Evolutionary conservation across 1,140 invertebrate species (phyloP).

Genomic region (Drosophila rufa): DNA sequence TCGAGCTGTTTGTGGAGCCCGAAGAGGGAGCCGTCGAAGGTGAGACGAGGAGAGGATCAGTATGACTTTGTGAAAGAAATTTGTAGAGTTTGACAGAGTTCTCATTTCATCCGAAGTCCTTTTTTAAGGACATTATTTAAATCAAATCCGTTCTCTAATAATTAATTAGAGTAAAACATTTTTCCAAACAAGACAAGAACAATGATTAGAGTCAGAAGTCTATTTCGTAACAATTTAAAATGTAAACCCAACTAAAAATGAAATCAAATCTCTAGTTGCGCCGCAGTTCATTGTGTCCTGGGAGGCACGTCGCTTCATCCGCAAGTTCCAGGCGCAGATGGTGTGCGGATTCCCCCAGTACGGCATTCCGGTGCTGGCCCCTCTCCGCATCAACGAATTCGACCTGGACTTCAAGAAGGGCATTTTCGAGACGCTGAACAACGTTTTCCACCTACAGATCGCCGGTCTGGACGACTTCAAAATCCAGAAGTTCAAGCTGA

Average conservation of each 20-base stretch:
- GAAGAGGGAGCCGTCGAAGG: constrained; percentile 62
- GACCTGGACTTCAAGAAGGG: constrained; percentile 64
- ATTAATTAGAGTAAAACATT: not conserved
- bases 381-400: constrained; percentile 62
- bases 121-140: not conserved
- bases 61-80: not conserved
- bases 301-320: constrained; percentile 76
- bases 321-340: constrained; percentile 78
- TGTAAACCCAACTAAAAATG: not conserved
- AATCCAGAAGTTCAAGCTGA: constrained; percentile 74
- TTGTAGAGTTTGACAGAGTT: not conserved
- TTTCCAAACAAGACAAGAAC: too few relatives aligned
- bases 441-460: constrained; percentile 72
- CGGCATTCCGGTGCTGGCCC: constrained; percentile 76
- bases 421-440: constrained; percentile 75
- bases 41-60: constrained; percentile 37
- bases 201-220: not conserved
- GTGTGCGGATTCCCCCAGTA: constrained; percentile 71
- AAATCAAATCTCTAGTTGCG: constrained; percentile 41
- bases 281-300: constrained; percentile 75
- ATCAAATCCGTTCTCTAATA: not conserved
- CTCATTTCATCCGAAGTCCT: not conserved
- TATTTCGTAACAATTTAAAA: not conserved
- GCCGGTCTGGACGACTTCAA: constrained; percentile 75
- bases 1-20: constrained; percentile 63